Conservation (phyloP, 2,888 invertebrate genomes). For the Syrphus vitripennis region DNA sequence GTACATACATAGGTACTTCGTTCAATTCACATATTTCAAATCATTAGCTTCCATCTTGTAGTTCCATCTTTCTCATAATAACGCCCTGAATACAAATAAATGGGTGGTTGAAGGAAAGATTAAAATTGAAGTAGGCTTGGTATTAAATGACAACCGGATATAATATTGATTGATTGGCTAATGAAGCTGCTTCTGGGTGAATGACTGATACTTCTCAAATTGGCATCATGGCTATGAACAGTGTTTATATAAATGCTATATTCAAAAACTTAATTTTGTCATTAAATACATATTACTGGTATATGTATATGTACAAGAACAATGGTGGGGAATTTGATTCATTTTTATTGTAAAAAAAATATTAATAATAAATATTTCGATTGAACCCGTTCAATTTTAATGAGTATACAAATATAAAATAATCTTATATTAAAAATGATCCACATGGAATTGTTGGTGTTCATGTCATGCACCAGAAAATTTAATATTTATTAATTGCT, state of each 20-base stretch:
- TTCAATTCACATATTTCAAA: too few relatives aligned
- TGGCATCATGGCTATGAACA: too few relatives aligned
- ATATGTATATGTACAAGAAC: not conserved
- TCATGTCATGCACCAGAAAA: not conserved
- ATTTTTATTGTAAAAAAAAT: slow-evolving; percentile 23
- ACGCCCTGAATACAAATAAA: not conserved
- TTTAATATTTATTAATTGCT: not conserved
- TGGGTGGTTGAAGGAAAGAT: not conserved
- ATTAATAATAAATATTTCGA: slow-evolving; percentile 44
- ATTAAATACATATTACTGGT: not conserved
- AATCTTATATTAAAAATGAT: not conserved
- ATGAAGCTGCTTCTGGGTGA: slow-evolving; percentile 36
- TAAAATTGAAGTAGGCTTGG: not conserved
- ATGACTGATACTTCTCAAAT: not conserved
- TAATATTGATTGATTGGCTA: slow-evolving; percentile 62
- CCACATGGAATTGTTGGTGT: not conserved
- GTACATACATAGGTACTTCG: too few relatives aligned
- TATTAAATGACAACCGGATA: slow-evolving; percentile 36
- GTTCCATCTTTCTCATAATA: not conserved
- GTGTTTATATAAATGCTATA: too few relatives aligned
- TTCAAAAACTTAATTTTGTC: not conserved
- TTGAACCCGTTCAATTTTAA: slow-evolving; percentile 33
- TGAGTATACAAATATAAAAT: slow-evolving; percentile 23
- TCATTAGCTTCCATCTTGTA: not conserved
- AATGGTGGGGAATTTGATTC: slow-evolving; percentile 3